Evolutionary conservation across 2,797 vertebrate genomes (phyloP), one percentile per base, ranked within the genome.

Genomic region (Aplochiton taeniatus): DNA sequence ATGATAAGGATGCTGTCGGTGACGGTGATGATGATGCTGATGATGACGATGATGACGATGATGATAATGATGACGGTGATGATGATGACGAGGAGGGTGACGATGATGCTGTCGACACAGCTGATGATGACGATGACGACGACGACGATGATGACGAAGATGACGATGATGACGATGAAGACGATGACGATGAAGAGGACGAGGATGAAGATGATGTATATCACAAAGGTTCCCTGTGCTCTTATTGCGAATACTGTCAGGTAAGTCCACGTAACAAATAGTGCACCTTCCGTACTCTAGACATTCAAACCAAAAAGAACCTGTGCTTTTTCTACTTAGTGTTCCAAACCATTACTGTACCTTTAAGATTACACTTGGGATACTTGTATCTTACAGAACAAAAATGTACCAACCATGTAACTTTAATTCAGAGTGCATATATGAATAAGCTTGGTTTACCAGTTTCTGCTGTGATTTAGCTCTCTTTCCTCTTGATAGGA

Each of bases 211-310:
- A 92, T 0, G 81, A 59, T 1, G 79, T 66, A 17, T 97, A 96
- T 84, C 90, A 94, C 58, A 83, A 89, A 41, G 95, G 95, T 69
- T 96, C 95, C 43, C 41, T 96, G 59, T 96, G 95, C 78, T 77
- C 89, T 60, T 91, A 91, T 66, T 96, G 95, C 78, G 84, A 90
- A 81, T 94, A 95, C 90, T 96, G 95, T 84, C 91, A 96, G 87
- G 95, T 96, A 91, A 46, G 75, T 85, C 11, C 49, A 12, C 16
- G 43, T n/a, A 47, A 61, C 16, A 61, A 5, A 1, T 13, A 49
- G 10, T 4, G 7, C 17, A 31, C 31, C 31, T 6, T 31, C 3
- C 3, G 31, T 31, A 31, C 3, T 31, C 31, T 6, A 31, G 31
- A 31, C 31, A 31, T 31, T 31, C 31, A 31, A 31, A 31, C 31